Base-by-base conservation (phyloP, 37 sponge, comb jelly and placozoan species). In the Chondrilla cf. caribensis region DNA sequence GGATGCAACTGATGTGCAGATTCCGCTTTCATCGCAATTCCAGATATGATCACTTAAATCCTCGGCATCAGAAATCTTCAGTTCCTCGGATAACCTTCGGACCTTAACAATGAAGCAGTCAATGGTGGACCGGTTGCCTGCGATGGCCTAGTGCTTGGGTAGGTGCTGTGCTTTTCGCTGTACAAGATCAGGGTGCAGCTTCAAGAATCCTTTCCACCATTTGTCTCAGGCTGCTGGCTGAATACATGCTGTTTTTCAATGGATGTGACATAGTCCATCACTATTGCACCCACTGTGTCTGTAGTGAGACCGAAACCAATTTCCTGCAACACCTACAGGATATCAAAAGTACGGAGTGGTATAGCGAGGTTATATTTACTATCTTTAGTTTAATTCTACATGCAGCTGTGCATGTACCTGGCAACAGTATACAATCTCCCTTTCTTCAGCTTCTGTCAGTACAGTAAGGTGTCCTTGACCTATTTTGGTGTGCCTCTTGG, bases 1-100 rank as follows among this genome's bases (percentile, higher is more conserved):
- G 55, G 62, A 40, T 33, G 82, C 80, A 2, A 65, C 67, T 65
- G 89, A 47, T 6, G 84, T 84, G 41, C 85, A 88, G n/a, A 84
- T 76, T 1, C 89, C 89, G 28, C 80, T 84, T 51, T 89, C 85
- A 60, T 84, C 85, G 60, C 82, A 81, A 38, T 89, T 89, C 81
- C 89, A 84, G 2, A 89, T 35, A 4, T 38, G 29, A 21, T 80
- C 43, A 38, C 38, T 3, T 36, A 86, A 58, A n/a, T 82, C 79
- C 5, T 38, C 66, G 40, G 31, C 29, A 28, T 62, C 64, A 19
- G 64, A 5, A 19, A 62, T 62, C 64, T 62, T 62, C 64, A 62
- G 15, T 62, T 62, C 29, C 22, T n/a, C 29, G 22, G 7, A 62
- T 9, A n/a, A n/a, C 6, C 25, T 62, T 7, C 22, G 6, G 18